Evolutionary conservation across 2,797 vertebrate genomes (phyloP).

Genomic region (Syncerus caffer): DNA sequence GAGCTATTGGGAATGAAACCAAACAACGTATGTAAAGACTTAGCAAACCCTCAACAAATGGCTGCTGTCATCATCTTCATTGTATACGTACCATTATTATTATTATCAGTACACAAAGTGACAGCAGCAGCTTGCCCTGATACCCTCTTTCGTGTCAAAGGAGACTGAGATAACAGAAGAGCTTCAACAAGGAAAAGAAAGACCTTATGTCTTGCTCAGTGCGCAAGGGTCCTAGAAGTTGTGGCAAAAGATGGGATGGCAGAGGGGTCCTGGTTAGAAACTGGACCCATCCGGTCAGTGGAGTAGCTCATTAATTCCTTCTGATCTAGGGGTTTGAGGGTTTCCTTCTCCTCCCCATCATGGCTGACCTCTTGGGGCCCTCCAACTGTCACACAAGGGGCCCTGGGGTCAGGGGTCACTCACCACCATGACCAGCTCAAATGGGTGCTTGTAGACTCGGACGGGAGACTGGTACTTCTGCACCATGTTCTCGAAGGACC

Average conservation of each 20-base stretch:
- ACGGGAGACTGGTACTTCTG: constrained; percentile 98
- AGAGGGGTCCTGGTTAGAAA: not conserved
- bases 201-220: not conserved
- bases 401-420: constrained; percentile 81
- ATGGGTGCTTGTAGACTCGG: constrained; percentile 96
- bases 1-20: not conserved
- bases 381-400: not conserved
- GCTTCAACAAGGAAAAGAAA: not conserved
- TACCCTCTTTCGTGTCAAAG: not conserved
- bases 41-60: not conserved
- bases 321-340: not conserved
- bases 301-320: not conserved
- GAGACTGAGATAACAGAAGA: not conserved
- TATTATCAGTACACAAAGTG: not conserved
- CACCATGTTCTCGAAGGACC: constrained; percentile 88
- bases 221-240: not conserved
- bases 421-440: constrained; percentile 98
- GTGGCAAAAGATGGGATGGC: not conserved
- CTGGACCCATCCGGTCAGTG: not conserved
- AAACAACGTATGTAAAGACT: not conserved
- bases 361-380: not conserved
- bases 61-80: not conserved
- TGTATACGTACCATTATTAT: not conserved
- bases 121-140: not conserved
- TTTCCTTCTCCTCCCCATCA: not conserved